phyloP scores from a whole-genome alignment of 2,888 invertebrate species.

The Coronaproctus castanopsis region DNA sequence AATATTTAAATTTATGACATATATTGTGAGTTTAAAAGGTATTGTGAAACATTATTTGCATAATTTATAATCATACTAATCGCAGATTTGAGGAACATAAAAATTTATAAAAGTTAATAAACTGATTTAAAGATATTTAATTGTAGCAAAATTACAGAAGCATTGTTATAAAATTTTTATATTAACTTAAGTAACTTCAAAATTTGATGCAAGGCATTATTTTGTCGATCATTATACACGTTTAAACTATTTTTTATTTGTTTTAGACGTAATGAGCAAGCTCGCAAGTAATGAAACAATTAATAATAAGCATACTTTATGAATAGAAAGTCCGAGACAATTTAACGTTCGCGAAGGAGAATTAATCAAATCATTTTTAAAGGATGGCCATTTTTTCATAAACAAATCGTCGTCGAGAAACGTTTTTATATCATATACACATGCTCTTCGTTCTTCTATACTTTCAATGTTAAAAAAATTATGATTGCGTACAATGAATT shows the following conservation, averaged over 20 bases:
- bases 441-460: constrained; percentile 36
- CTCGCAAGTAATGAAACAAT: too few species aligned
- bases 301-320: constrained; percentile 36
- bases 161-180: background rate
- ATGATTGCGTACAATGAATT: constrained; percentile 32
- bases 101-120: too few species aligned
- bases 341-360: constrained; percentile 45
- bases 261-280: too few species aligned
- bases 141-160: too few species aligned
- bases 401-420: constrained; percentile 37
- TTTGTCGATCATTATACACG: too few species aligned
- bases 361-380: constrained; percentile 41
- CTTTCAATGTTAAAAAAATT: constrained; percentile 34
- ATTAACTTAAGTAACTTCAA: too few species aligned
- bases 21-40: background rate
- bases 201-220: too few species aligned
- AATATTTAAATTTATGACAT: constrained; percentile 5
- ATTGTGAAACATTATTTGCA: too few species aligned
- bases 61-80: too few species aligned
- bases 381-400: constrained; percentile 37
- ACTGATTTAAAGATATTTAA: too few species aligned
- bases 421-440: constrained; percentile 36
- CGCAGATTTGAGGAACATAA: too few species aligned
- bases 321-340: constrained; percentile 55
- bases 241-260: too few species aligned